Base-by-base conservation (phyloP, 1,140 invertebrate genomes). In the Hyles vespertilio region DNA sequence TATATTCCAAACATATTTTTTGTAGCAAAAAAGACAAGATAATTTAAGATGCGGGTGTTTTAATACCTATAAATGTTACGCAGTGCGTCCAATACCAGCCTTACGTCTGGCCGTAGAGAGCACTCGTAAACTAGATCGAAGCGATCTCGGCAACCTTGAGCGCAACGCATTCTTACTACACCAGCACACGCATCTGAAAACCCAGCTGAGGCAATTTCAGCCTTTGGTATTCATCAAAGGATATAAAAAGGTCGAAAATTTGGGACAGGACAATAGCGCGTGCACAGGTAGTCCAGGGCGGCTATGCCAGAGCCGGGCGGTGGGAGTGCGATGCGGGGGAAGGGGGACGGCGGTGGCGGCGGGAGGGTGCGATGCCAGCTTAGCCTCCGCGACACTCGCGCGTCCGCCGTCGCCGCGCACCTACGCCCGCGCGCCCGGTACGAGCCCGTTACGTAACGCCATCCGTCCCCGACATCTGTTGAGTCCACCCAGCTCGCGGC, bases 401-500 rank as follows among this genome's bases (percentile, higher is more conserved):
- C 77, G 84, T 65, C 70, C 56, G 72, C 51, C 68, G 62, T 66
- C 74, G 75, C 61, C 74, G 81, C 79, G 79, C 59, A 44, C 43
- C 56, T 70, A 75, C 81, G 80, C 61, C 66, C 69, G 77, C 72
- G 64, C 62, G 74, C 65, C 56, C 75, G 74, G 79, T 81, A 79
- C 77, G 74, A 51, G 53, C 61, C 55, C 64, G 70, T 87, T 87
- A 82, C 84, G 81, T 87, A 87, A 87, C 78, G 65, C 69, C 72
- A 76, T 81, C 73, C 78, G 68, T 32, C 43, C 65, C 61, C 79
- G 73, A 77, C 84, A 87, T 81, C 81, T 87, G 84, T 87, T 87
- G 84, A 87, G 80, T 77, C 70, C 60, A 66, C 67, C 56, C 58
- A 61, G 57, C 57, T 63, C 70, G 63, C 74, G 72, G 59, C 81